Conservation (phyloP, 2,113 vertebrate genomes). For the Thunnus thynnus region DNA sequence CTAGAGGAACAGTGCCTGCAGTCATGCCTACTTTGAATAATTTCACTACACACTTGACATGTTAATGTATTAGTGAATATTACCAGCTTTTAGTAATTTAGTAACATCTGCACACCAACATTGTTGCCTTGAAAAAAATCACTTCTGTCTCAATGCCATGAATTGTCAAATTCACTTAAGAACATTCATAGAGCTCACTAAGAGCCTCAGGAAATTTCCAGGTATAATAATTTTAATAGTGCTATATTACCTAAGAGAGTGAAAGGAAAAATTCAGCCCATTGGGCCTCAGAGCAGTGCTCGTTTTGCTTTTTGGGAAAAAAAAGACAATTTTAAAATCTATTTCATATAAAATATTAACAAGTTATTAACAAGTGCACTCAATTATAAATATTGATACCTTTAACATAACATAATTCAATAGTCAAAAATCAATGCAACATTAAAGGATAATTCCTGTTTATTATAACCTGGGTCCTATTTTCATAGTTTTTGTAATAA, state of each 20-base stretch:
- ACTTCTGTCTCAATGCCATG: not conserved
- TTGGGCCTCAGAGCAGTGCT: not conserved
- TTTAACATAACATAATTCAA: too few relatives aligned
- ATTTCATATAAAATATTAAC: too few relatives aligned
- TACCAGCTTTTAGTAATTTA: not conserved
- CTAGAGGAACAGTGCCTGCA: constrained; percentile 8
- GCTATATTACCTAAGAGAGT: not conserved
- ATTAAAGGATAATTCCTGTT: too few relatives aligned
- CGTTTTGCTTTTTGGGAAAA: too few relatives aligned
- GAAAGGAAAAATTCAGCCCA: not conserved
- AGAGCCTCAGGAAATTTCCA: constrained; percentile 1
- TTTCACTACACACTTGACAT: constrained; percentile 1
- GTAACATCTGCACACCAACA: constrained; percentile 12
- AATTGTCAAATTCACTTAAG: constrained; percentile 15
- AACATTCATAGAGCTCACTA: constrained; percentile 13
- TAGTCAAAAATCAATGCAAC: too few relatives aligned
- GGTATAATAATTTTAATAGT: constrained; percentile 19
- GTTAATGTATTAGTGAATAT: constrained; percentile 11
- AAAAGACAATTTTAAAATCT: too few relatives aligned
- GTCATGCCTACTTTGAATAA: constrained; percentile 4
- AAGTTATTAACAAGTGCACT: too few relatives aligned
- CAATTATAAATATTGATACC: too few relatives aligned
- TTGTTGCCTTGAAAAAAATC: not conserved
- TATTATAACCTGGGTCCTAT: too few relatives aligned
- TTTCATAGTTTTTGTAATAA: not conserved